A percentile compares a stretch with the other conserved stretches of the same genome.
Conservation (phyloP, 2,113 vertebrate genomes). For the Coryphaenoides rupestris region DNA sequence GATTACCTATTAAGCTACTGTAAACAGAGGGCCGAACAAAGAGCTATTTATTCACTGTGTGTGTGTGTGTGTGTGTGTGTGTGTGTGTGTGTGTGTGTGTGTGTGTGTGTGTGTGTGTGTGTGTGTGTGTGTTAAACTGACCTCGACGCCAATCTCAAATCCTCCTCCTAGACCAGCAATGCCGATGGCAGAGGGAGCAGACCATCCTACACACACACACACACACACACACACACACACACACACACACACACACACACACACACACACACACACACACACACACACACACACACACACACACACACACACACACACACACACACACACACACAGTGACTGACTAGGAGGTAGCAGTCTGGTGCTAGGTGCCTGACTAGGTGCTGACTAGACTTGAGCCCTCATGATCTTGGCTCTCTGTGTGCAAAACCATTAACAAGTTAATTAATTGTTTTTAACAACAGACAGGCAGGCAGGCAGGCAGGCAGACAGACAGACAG, state of each 20-base stretch:
- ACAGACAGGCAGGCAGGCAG: background rate
- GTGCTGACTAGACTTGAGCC: too few species aligned
- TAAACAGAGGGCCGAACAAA: background rate
- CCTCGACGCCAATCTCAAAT: slow-evolving; percentile 96
- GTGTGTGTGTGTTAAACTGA: slow-evolving; percentile 51
- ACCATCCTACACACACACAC: slow-evolving; percentile 79
- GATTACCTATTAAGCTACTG: background rate
- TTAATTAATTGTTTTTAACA: too few species aligned
- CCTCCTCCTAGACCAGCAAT: slow-evolving; percentile 96
- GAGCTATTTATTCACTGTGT: slow-evolving; percentile 4
- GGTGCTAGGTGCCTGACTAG: too few species aligned
- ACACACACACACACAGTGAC: background rate
- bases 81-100: slow-evolving; percentile 6
- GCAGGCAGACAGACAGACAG: background rate
- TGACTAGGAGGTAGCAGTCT: too few species aligned
- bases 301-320: background rate
- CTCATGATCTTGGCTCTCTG: too few species aligned
- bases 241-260: background rate
- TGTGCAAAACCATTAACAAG: too few species aligned
- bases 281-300: background rate
- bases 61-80: slow-evolving; percentile 1
- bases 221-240: slow-evolving; percentile 8
- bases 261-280: slow-evolving; percentile 2
- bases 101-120: slow-evolving; percentile 9
- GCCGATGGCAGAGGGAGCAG: slow-evolving; percentile 93